Base-by-base conservation (phyloP, 1,140 invertebrate genomes). In the Philotrypesis tridentata region DNA sequence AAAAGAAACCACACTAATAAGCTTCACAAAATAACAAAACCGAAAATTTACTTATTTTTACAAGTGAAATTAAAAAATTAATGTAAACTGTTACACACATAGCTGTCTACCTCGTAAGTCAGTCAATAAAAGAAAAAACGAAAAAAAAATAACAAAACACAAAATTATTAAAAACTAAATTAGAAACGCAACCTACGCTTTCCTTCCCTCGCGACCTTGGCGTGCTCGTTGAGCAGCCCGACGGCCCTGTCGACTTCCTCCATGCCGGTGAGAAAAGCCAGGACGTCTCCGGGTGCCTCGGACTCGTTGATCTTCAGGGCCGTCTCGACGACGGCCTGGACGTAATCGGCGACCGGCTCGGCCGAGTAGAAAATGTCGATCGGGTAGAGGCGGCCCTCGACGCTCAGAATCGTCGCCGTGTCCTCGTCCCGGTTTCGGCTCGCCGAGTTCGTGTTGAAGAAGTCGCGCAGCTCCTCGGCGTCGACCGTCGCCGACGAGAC, bases 401-500 rank as follows among this genome's bases (percentile, higher is more conserved):
- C 95, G 27, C 95, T 96, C 84, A 99, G 91, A 43, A 99, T 96
- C 0, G 95, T 93, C 9, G 97, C 94, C 0, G 96, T 96, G 84
- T 97, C 95, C 82, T 94, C 93, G 23, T 87, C 87, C 27, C 88
- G 85, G 85, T 93, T 88, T 12, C 29, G 55, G 70, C 91, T 92
- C 1, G 91, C 92, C 31, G 93, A 90, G 83, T 95, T 96, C 12
- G 95, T 91, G 90, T 98, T 97, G 88, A 99, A 99, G 92, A 98
- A 99, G 84, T 97, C 94, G 82, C 94, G 94, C 17, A 99, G 91
- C 85, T 95, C 94, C 88, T 97, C 95, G 0, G 97, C 98, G 90
- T 99, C 97, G 79, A 99, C 94, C 0, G 99, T 99, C 0, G 98
- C 98, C 0, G 99, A 99, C 0, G 98, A 96, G 17, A 99, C 94